phyloP scores from a whole-genome alignment of 1,140 invertebrate genomes.

The Diabrotica undecimpunctata region DNA sequence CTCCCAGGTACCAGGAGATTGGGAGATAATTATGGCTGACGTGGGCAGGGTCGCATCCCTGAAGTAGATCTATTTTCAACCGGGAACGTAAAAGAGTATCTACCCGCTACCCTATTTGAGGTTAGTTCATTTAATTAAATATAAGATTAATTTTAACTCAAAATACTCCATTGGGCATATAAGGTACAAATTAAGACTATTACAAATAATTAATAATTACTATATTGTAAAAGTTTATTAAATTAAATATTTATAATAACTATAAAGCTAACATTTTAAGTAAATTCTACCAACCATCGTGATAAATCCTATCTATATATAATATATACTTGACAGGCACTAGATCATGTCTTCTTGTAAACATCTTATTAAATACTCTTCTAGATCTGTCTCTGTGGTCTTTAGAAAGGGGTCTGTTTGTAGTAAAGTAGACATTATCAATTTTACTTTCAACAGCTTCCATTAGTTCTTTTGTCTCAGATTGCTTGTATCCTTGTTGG shows the following conservation, averaged over 20 bases:
- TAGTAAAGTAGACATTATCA: slow-evolving; percentile 7
- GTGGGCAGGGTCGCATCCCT: too few species aligned
- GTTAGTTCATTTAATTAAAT: too few species aligned
- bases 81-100: too few species aligned
- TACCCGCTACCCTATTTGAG: too few species aligned
- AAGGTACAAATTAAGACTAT: too few species aligned
- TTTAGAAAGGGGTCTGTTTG: background rate
- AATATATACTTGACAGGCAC: background rate
- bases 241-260: background rate
- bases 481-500: background rate
- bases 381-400: background rate
- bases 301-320: background rate
- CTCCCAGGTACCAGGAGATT: too few species aligned
- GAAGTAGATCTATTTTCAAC: too few species aligned
- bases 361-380: background rate
- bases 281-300: slow-evolving; percentile 1
- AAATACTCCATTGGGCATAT: too few species aligned
- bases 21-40: too few species aligned
- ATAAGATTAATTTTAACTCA: too few species aligned
- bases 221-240: too few species aligned
- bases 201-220: too few species aligned
- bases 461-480: background rate
- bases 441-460: background rate
- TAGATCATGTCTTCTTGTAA: background rate
- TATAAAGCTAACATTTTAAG: background rate